Conservation (phyloP, 2,113 vertebrate genomes). For the Gadus chalcogrammus region DNA sequence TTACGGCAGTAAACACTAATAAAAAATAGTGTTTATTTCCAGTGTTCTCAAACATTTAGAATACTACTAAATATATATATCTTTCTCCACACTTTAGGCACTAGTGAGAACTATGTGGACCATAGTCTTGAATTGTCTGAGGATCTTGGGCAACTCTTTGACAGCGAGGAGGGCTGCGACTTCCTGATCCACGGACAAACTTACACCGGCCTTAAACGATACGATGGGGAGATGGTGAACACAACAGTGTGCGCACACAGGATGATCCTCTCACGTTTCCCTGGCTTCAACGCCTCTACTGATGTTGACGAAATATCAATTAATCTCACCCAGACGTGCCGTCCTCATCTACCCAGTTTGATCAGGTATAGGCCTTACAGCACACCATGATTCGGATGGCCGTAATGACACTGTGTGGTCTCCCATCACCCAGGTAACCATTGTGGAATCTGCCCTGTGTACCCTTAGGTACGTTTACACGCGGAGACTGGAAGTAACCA, state of each 20-base stretch:
- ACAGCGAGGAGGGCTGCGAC: slow-evolving; percentile 65
- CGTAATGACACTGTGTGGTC: neutral
- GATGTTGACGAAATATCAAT: slow-evolving; percentile 34
- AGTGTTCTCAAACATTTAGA: too few relatives aligned
- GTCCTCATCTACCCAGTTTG: slow-evolving; percentile 54
- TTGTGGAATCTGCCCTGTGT: neutral
- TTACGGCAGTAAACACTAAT: neutral
- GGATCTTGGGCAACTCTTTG: slow-evolving; percentile 61
- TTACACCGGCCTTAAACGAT: slow-evolving; percentile 1
- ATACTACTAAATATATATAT: neutral
- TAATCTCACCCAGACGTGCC: slow-evolving; percentile 50
- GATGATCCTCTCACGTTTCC: slow-evolving; percentile 60
- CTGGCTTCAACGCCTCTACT: slow-evolving; percentile 34
- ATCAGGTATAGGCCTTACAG: slow-evolving; percentile 62
- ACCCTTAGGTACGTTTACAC: slow-evolving; percentile 75
- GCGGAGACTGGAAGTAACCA: slow-evolving; percentile 55
- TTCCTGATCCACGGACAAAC: slow-evolving; percentile 50
- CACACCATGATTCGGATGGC: neutral
- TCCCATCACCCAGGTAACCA: neutral
- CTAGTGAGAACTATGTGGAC: slow-evolving; percentile 50
- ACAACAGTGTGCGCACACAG: slow-evolving; percentile 65
- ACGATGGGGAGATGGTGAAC: slow-evolving; percentile 20
- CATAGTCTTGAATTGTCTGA: slow-evolving; percentile 61
- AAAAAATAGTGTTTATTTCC: too few relatives aligned
- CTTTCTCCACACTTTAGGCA: slow-evolving; percentile 21